Base-by-base conservation (phyloP, 1,140 invertebrate genomes). In the Hyposmocoma kahamanoa region DNA sequence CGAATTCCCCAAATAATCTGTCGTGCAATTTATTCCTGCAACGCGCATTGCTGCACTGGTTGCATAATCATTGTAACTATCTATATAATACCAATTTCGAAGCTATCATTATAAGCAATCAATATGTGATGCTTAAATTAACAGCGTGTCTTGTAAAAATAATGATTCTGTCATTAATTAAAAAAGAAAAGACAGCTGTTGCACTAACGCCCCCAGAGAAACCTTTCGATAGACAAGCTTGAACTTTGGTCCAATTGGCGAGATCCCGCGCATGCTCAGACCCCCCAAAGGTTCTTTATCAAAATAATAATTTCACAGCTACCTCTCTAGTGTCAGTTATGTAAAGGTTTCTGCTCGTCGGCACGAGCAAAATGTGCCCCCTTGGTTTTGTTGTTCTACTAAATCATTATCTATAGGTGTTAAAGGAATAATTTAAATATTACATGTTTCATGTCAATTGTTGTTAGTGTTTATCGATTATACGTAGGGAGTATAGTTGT, bases 261-360 rank as follows among this genome's bases (percentile, higher is more conserved):
- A 56, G 41, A 38, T 43, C 46, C 45, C 45, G 76, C 80, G 80
- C 80, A 84, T 84, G 80, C 77, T 43, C 74, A 62, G 18, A 48
- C 8, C n/a, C 22, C 30, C 38, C 32, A 34, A 42, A 38, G 53
- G 49, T 50, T 47, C 59, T 62, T 66, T 67, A 69, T 58, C 59
- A 77, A 64, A 69, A 65, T 70, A 69, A 62, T 70, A 60, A 59
- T 58, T 62, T 67, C 63, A 57, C 55, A 46, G 57, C 53, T 55
- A 62, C 9, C 10, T 13, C 2, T 10, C 10, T 30, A 60, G 59
- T 73, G 64, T 68, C 68, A 78, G 77, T 83, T 61, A 72, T 68
- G 71, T 73, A 74, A 59, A 66, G 59, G 49, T 56, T 47, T 42
- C 56, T 47, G 53, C 32, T 43, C 48, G 67, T 65, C 59, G 67